Evolutionary conservation across 92 coral and sea anemone species (phyloP), one percentile per base, ranked within the genome.

Genomic region (Porites rus): DNA sequence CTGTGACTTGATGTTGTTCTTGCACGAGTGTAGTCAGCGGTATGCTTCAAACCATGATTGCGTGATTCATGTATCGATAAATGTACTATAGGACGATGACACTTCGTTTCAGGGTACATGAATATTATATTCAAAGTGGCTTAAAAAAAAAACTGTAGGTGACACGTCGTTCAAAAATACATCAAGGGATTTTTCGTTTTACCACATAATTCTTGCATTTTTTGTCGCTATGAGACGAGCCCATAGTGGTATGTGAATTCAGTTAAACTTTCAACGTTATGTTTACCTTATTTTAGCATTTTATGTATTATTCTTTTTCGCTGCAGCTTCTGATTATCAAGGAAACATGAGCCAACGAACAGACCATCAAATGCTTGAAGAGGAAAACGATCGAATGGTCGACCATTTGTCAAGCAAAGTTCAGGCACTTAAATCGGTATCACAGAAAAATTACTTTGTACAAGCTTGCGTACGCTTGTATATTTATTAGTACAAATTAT

Each of bases 391-490:
- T 19, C 78, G 88, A 69, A 84, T 96, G 83, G 93, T 92, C 67
- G 91, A 95, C 72, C 86, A 80, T 50, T 79, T 96, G 69, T 89
- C 98, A 77, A 90, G 92, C 76, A 96, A 96, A 93, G 99, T 96
- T 38, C 96, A 96, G 80, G 96, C 99, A 17, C 88, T 96, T 10
- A 96, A 96, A 95, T 94, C 99, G 93, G 98, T 96, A 81, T 50
- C 87, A 38, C 28, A 8, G 56, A 10, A 56, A 56, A 10, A 56
- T 56, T 56, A 11, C 8, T 56, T 8, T 10, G 17, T 56, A 56
- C 11, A 56, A 10, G 16, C 16, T 10, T 14, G 16, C 61, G 61
- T 56, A 56, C 10, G 16, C 61, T 10, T 56, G 2, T 10, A 11
- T 3, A 38, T 38, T 38, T 4, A 38, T 38, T 38, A 38, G 46